Evolutionary conservation across 2,888 invertebrate genomes (phyloP).

Genomic region (Brenthis ino): DNA sequence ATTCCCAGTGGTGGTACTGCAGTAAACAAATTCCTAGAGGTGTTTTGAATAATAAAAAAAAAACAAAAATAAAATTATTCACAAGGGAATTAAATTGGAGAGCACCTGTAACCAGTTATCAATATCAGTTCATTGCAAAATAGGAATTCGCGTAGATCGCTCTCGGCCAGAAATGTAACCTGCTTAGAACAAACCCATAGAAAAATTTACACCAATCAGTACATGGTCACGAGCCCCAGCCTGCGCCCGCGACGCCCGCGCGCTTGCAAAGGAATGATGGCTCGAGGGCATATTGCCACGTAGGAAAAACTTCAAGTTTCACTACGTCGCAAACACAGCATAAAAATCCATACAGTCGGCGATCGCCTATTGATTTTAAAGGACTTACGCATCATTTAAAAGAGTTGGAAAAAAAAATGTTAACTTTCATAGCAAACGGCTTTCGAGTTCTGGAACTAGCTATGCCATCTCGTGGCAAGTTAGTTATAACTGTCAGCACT

Average conservation of each 20-base stretch:
- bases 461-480: background rate
- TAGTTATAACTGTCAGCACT: too few species aligned
- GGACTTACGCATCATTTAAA: too few species aligned
- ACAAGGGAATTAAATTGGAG: slow-evolving; percentile 51
- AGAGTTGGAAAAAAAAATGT: too few species aligned
- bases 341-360: too few species aligned
- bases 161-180: slow-evolving; percentile 49
- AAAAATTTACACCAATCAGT: slow-evolving; percentile 80
- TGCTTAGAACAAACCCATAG: slow-evolving; percentile 73
- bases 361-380: too few species aligned
- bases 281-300: background rate
- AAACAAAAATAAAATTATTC: slow-evolving; percentile 51
- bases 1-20: slow-evolving; percentile 65
- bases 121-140: slow-evolving; percentile 50
- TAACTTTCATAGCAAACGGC: too few species aligned
- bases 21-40: slow-evolving; percentile 36
- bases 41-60: slow-evolving; percentile 22
- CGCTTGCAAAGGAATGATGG: background rate
- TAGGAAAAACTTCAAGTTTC: background rate
- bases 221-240: slow-evolving; percentile 75
- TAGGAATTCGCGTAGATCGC: slow-evolving; percentile 48
- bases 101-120: slow-evolving; percentile 62
- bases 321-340: too few species aligned
- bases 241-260: slow-evolving; percentile 46
- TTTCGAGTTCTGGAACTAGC: too few species aligned